Evolutionary conservation across 2,888 invertebrate species (phyloP).

Genomic region (Lepetodrilus schrolli): DNA sequence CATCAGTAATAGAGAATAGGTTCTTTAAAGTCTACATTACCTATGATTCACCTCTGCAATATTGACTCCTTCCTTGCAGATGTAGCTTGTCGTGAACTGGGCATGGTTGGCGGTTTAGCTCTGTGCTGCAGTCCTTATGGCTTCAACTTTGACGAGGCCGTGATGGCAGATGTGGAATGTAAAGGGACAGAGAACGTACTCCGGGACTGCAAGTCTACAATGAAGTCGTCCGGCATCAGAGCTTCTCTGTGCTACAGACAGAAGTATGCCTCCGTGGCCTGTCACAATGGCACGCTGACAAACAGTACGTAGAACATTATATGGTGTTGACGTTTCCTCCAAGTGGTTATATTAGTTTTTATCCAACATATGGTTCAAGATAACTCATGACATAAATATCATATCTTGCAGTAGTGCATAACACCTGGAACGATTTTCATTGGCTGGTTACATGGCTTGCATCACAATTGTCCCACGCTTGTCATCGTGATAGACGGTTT

Average conservation of each 20-base stretch:
- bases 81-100: conserved; percentile 60
- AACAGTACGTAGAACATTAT: conserved; percentile 31
- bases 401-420: too few species aligned
- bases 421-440: too few species aligned
- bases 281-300: conserved; percentile 58
- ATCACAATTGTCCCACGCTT: too few species aligned
- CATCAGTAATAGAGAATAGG: not conserved
- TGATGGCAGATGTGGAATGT: conserved; percentile 49
- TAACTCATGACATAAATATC: too few species aligned
- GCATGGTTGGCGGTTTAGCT: conserved; percentile 54
- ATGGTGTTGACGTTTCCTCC: conserved; percentile 8
- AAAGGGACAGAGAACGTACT: conserved; percentile 55
- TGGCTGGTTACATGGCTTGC: too few species aligned
- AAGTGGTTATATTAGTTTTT: too few species aligned
- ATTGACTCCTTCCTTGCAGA: conserved; percentile 42
- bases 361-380: too few species aligned
- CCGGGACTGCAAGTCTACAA: conserved; percentile 48
- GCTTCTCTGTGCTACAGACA: conserved; percentile 44
- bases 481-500: too few species aligned
- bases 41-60: too few species aligned
- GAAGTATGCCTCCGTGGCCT: conserved; percentile 58
- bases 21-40: too few species aligned
- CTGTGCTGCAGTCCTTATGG: conserved; percentile 65
- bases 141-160: conserved; percentile 46
- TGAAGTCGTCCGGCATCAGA: conserved; percentile 28